These are phyloP conservation scores for Phallusia fumigata DNA, from an alignment of 23 tunicate species.

Conservation along the genomic window DNA sequence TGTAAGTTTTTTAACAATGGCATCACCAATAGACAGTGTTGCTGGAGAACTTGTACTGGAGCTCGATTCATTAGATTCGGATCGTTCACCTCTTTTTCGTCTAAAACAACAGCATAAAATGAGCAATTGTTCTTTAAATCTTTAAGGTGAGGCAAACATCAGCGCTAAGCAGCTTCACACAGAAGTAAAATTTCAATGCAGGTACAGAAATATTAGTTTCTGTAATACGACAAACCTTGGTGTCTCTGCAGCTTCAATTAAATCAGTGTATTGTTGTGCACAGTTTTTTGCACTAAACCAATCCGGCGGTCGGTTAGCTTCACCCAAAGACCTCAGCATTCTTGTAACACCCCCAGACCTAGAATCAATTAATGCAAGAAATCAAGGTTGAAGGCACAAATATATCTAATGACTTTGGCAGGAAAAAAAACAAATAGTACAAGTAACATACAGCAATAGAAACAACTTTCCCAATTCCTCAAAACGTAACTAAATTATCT, in stretches of 20 bases:
- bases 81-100: constrained; percentile 60
- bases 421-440: too few relatives aligned
- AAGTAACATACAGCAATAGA: too few relatives aligned
- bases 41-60: constrained; percentile 33
- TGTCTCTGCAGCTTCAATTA: constrained; percentile 46
- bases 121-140: too few relatives aligned
- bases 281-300: constrained; percentile 84
- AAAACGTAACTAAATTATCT: too few relatives aligned
- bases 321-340: constrained; percentile 63
- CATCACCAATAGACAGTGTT: constrained; percentile 42
- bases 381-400: too few relatives aligned
- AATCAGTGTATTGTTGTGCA: constrained; percentile 85
- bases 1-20: constrained; percentile 51
- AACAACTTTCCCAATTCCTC: not conserved
- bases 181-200: too few relatives aligned
- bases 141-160: too few relatives aligned
- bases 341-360: constrained; percentile 77
- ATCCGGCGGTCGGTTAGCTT: constrained; percentile 70
- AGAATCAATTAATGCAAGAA: too few relatives aligned
- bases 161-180: too few relatives aligned
- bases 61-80: constrained; percentile 53
- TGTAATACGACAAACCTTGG: constrained; percentile 27
- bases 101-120: too few relatives aligned
- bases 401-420: too few relatives aligned
- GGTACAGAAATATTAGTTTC: too few relatives aligned